A percentile compares a stretch with the other conserved stretches of the same genome.
These are phyloP conservation scores for Notoglanidium macrostoma DNA, from an alignment of 2,797 vertebrate species.

Conservation along the genomic window DNA sequence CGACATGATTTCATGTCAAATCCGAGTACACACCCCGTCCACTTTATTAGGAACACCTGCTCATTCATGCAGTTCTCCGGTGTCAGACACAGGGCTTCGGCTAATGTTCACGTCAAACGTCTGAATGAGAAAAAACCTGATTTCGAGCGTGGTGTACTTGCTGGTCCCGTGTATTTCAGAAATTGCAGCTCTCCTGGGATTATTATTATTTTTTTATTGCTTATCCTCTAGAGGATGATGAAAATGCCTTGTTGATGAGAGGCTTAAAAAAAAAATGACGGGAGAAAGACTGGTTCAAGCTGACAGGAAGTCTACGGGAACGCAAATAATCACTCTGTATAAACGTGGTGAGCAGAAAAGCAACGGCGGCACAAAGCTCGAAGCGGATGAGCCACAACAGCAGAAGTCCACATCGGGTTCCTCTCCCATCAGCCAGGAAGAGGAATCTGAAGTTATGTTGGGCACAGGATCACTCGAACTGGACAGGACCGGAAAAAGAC, in stretches of 20 bases:
- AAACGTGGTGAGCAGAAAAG: neutral
- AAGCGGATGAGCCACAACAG: neutral
- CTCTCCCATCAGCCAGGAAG: too few relatives aligned
- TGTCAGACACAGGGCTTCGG: neutral
- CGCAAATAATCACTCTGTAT: neutral
- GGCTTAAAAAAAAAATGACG: neutral
- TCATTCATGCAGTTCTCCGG: neutral
- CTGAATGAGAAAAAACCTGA: neutral
- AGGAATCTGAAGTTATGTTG: neutral
- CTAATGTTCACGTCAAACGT: neutral
- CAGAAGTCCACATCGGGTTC: neutral
- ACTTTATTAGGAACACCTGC: constrained; percentile 3
- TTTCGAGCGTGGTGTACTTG: neutral
- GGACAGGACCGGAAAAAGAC: neutral
- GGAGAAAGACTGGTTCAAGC: neutral
- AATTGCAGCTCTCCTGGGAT: neutral
- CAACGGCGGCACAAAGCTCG: neutral
- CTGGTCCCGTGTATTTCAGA: neutral
- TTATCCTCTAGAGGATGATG: neutral
- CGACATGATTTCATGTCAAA: neutral
- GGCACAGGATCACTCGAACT: neutral
- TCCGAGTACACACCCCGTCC: neutral
- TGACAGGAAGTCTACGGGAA: neutral
- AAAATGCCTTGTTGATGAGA: neutral
- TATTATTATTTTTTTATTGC: too few relatives aligned